These are phyloP conservation scores for Diglossa cyanea DNA, from an alignment of 2,797 vertebrate genomes.

Conservation along the genomic window DNA sequence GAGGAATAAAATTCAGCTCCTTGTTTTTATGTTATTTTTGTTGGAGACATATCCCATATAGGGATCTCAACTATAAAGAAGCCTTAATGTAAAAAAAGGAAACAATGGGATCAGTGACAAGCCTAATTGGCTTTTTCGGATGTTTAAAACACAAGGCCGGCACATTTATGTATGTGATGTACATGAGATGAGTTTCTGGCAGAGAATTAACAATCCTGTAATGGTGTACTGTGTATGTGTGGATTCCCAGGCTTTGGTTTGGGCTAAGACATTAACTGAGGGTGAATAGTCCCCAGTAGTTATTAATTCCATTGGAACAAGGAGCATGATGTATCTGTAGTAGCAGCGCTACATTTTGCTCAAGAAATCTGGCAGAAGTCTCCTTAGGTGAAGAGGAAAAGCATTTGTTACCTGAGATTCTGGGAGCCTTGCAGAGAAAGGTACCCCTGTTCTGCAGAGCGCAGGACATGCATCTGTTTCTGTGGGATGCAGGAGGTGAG, in stretches of 20 bases:
- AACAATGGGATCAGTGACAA: not conserved
- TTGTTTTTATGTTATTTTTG: slow-evolving; percentile 14
- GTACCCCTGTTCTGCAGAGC: not conserved
- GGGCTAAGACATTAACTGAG: not conserved
- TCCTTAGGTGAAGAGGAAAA: not conserved
- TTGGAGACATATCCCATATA: not conserved
- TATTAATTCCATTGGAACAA: not conserved
- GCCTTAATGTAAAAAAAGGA: not conserved
- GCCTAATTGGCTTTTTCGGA: slow-evolving; percentile 32
- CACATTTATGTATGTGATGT: not conserved
- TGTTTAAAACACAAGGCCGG: slow-evolving; percentile 33
- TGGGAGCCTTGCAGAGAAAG: not conserved
- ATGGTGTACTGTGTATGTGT: not conserved
- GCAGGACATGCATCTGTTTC: not conserved
- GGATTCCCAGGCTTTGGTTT: not conserved
- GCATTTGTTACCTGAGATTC: not conserved
- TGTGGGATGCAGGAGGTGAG: not conserved
- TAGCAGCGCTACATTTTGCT: not conserved
- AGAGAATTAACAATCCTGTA: not conserved
- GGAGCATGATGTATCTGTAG: not conserved
- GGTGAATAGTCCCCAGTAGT: not conserved
- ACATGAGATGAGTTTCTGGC: not conserved
- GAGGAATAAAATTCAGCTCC: slow-evolving; percentile 24
- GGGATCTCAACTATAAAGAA: not conserved
- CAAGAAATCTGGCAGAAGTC: not conserved